Evolutionary conservation across 2,113 vertebrate genomes (phyloP).

Genomic region (Erpornis zantholeuca): DNA sequence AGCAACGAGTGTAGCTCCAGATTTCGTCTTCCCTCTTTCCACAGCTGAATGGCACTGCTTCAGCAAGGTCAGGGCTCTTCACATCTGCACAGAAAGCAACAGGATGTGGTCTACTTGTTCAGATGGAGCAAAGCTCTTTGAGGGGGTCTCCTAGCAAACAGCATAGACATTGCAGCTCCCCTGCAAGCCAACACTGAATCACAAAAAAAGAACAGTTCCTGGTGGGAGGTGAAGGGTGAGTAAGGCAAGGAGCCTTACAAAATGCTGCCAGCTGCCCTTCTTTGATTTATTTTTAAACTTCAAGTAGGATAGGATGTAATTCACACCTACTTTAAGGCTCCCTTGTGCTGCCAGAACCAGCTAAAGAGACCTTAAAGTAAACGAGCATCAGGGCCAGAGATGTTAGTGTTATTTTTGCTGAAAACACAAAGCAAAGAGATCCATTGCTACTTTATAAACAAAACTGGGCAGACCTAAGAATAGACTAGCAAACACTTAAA

Average conservation of each 20-base stretch:
- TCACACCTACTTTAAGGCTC: slow-evolving; percentile 47
- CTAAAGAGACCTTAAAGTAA: slow-evolving; percentile 11
- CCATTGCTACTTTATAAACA: neutral
- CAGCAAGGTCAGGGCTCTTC: neutral
- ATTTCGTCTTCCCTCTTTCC: neutral
- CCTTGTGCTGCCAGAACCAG: neutral
- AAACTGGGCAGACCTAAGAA: neutral
- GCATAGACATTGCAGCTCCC: slow-evolving; percentile 26
- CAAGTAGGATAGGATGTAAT: slow-evolving; percentile 54
- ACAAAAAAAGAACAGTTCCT: slow-evolving; percentile 21
- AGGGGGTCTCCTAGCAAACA: slow-evolving; percentile 30
- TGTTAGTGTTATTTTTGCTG: slow-evolving; percentile 1
- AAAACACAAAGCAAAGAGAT: neutral
- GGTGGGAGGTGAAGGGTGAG: slow-evolving; percentile 53
- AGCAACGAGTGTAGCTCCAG: neutral
- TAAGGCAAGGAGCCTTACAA: slow-evolving; percentile 32
- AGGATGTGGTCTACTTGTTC: slow-evolving; percentile 51
- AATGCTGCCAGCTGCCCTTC: neutral
- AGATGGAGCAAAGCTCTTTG: slow-evolving; percentile 15
- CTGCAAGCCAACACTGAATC: neutral
- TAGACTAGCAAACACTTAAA: neutral
- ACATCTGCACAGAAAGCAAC: slow-evolving; percentile 26
- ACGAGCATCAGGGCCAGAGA: slow-evolving; percentile 5
- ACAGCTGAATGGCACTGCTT: neutral
- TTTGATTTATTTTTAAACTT: slow-evolving; percentile 62